phyloP scores from a whole-genome alignment of 2,888 invertebrate genomes.

The Phymatocera aterrima region DNA sequence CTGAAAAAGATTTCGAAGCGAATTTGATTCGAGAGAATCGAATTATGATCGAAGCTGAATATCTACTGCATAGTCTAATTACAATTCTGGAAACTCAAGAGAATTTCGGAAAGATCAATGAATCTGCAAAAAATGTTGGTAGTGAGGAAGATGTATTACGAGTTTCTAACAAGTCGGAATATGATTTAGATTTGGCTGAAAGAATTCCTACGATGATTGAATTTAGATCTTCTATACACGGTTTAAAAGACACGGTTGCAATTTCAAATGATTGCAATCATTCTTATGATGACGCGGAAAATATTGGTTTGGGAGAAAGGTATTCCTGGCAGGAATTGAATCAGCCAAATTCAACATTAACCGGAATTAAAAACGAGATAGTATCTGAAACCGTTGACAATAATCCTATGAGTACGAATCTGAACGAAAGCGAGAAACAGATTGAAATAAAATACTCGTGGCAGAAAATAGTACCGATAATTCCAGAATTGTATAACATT shows the following conservation, averaged over 20 bases:
- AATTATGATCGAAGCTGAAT: conserved; percentile 12
- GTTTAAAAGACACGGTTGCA: background rate
- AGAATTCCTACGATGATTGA: background rate
- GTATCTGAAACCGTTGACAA: background rate
- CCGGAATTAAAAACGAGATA: background rate
- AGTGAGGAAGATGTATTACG: background rate
- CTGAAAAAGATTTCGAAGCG: background rate
- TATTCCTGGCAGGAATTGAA: conserved; percentile 15
- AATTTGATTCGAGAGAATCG: background rate
- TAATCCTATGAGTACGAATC: background rate
- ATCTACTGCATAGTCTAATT: conserved; percentile 1
- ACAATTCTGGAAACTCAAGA: background rate
- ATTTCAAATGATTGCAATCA: background rate
- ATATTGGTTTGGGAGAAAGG: background rate
- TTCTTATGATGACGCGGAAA: background rate
- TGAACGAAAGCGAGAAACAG: background rate
- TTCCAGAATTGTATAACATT: background rate
- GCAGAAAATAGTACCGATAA: conserved; percentile 2
- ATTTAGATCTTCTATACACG: background rate
- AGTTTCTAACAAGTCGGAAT: background rate
- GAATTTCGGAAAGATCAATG: background rate
- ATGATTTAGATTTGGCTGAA: background rate
- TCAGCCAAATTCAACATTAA: background rate
- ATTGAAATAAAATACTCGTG: conserved; percentile 32
- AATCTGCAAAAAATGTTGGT: background rate